Conservation (phyloP, 2,113 vertebrate species). For the Megaceryle torquata region DNA sequence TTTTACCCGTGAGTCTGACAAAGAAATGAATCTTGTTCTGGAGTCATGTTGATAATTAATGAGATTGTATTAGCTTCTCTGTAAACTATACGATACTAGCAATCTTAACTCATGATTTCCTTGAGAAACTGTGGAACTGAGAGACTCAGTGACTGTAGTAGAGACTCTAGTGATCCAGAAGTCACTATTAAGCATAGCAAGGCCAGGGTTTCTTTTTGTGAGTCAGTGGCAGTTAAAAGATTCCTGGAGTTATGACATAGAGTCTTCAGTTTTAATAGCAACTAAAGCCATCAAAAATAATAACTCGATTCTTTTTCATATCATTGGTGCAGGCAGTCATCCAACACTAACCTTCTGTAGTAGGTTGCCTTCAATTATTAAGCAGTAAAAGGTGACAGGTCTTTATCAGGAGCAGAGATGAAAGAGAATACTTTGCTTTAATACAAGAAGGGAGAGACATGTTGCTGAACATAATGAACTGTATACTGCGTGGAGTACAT, state of each 20-base stretch:
- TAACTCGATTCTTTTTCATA: slow-evolving; percentile 16
- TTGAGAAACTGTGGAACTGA: neutral
- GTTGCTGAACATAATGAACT: slow-evolving; percentile 57
- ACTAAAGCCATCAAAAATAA: slow-evolving; percentile 48
- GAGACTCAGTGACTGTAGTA: neutral
- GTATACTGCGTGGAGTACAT: slow-evolving; percentile 35
- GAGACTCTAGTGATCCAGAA: neutral
- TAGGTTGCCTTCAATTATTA: slow-evolving; percentile 66
- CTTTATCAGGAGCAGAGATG: slow-evolving; percentile 56
- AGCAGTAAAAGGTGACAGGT: slow-evolving; percentile 59
- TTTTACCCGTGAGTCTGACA: neutral
- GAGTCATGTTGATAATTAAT: neutral
- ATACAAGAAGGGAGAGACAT: slow-evolving; percentile 38
- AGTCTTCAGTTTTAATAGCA: slow-evolving; percentile 27
- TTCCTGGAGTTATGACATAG: neutral
- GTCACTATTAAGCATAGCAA: neutral
- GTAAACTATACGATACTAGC: neutral
- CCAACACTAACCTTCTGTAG: slow-evolving; percentile 38
- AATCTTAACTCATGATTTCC: neutral
- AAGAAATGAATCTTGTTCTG: neutral
- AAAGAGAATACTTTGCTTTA: slow-evolving; percentile 65
- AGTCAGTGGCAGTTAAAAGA: slow-evolving; percentile 1
- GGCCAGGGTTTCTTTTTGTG: neutral
- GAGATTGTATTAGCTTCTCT: neutral
- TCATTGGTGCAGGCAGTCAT: slow-evolving; percentile 49